A percentile compares a stretch with the other conserved stretches of the same genome.
Evolutionary conservation across 2,797 vertebrate genomes (phyloP).

Genomic region (Sandelia bainsii): DNA sequence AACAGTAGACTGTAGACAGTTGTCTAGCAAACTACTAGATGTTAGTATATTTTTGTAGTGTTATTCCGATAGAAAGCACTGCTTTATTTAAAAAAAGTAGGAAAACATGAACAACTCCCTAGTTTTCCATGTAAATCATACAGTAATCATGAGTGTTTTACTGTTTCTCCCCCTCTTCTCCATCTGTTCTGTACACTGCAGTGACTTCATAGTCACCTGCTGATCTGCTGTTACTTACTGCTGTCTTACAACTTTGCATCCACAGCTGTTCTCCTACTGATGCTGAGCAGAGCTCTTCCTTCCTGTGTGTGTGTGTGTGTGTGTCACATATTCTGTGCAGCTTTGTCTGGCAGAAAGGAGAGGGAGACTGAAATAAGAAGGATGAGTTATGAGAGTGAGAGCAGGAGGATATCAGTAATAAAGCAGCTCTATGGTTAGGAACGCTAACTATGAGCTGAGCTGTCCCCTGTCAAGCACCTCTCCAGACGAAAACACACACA

Average conservation of each 20-base stretch:
- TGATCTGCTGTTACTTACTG: conserved; percentile 62
- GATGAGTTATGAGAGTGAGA: conserved; percentile 71
- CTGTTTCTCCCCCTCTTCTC: conserved; percentile 21
- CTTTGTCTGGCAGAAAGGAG: conserved; percentile 63
- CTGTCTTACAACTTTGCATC: conserved; percentile 47
- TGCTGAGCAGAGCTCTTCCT: conserved; percentile 50
- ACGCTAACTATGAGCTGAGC: conserved; percentile 75
- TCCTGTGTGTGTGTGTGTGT: conserved; percentile 17
- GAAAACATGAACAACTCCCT: neutral
- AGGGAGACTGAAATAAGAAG: conserved; percentile 68
- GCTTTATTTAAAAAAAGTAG: neutral
- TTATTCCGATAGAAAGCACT: neutral
- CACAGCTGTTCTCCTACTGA: conserved; percentile 69
- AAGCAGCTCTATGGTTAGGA: conserved; percentile 68
- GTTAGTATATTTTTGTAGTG: conserved; percentile 3
- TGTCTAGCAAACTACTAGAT: conserved; percentile 14
- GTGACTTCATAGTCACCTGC: conserved; percentile 69
- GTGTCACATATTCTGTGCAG: conserved; percentile 47
- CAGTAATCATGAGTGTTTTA: neutral
- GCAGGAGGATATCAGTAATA: conserved; percentile 80
- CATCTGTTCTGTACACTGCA: conserved; percentile 42
- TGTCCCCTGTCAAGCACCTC: conserved; percentile 52
- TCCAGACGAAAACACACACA: no score
- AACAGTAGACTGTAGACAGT: conserved; percentile 16
- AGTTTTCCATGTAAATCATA: conserved; percentile 19